Conservation (phyloP, 2,888 invertebrate genomes). For the Nymphalis urticae region DNA sequence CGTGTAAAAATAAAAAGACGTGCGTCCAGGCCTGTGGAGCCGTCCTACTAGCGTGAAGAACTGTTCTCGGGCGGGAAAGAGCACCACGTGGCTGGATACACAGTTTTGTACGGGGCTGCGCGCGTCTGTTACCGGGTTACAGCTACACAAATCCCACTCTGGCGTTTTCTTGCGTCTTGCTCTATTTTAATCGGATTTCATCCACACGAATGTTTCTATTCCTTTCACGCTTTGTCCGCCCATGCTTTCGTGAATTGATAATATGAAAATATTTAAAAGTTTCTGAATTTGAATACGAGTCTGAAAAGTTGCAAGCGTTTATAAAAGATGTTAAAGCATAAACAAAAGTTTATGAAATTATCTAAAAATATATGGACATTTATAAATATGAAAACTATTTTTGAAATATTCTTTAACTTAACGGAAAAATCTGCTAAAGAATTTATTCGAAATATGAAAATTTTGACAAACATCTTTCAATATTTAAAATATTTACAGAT, state of each 20-base stretch:
- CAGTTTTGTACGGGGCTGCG: constrained; percentile 38
- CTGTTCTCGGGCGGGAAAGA: constrained; percentile 44
- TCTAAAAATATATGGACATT: background rate
- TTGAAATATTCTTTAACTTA: background rate
- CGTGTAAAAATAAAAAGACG: constrained; percentile 30
- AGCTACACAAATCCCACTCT: constrained; percentile 30
- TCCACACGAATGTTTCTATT: constrained; percentile 24
- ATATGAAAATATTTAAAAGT: constrained; percentile 15
- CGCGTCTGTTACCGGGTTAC: constrained; percentile 63
- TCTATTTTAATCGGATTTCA: constrained; percentile 33
- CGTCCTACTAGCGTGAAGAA: constrained; percentile 41
- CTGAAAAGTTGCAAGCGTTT: constrained; percentile 4
- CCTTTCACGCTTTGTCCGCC: constrained; percentile 22
- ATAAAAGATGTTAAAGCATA: background rate
- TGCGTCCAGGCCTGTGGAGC: constrained; percentile 38
- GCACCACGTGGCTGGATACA: constrained; percentile 39
- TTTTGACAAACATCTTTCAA: constrained; percentile 3
- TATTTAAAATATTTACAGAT: background rate
- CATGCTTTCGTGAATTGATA: constrained; percentile 11
- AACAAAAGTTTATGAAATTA: too few species aligned
- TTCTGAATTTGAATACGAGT: background rate
- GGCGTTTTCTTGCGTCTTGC: constrained; percentile 34
- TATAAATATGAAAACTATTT: background rate
- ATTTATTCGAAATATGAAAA: background rate
- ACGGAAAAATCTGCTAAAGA: background rate